Percentiles rank a stretch among this genome's conserved stretches.
phyloP scores from a whole-genome alignment of 2,888 invertebrate genomes.

The Dasypolia templi region DNA sequence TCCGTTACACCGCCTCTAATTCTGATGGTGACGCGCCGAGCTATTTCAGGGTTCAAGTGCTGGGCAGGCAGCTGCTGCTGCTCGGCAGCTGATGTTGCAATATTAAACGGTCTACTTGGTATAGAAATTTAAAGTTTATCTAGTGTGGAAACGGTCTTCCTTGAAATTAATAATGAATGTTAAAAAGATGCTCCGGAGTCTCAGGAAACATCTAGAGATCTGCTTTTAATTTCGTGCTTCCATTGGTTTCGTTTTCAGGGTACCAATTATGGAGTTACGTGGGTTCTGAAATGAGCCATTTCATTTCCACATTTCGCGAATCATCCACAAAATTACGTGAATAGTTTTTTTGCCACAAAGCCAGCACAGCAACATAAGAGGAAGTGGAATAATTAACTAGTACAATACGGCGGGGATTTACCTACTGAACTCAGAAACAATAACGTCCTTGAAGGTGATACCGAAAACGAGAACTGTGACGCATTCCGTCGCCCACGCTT shows the following conservation, averaged over 20 bases:
- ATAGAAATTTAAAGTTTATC: conserved; percentile 21
- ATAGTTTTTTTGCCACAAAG: conserved; percentile 20
- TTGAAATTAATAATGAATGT: not conserved
- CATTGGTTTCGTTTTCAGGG: not conserved
- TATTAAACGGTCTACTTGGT: conserved; percentile 28
- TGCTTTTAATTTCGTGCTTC: not conserved
- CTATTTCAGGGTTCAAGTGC: conserved; percentile 59
- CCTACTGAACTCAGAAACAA: conserved; percentile 42
- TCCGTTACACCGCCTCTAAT: conserved; percentile 44
- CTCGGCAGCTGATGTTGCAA: conserved; percentile 37
- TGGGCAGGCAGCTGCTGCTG: conserved; percentile 22
- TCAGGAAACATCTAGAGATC: not conserved
- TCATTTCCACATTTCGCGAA: conserved; percentile 21
- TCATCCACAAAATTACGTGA: conserved; percentile 12
- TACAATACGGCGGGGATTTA: conserved; percentile 47
- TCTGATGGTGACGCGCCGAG: conserved; percentile 53
- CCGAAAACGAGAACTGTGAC: conserved; percentile 45
- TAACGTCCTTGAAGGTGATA: conserved; percentile 56
- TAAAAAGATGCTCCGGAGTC: not conserved
- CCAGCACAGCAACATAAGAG: conserved; percentile 39
- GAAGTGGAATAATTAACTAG: conserved; percentile 43
- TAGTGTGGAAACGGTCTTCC: not conserved
- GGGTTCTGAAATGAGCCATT: not conserved
- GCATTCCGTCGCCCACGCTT: conserved; percentile 37
- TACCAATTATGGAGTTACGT: not conserved